Evolutionary conservation across 2,888 invertebrate species (phyloP).

Genomic region (Nezara viridula): DNA sequence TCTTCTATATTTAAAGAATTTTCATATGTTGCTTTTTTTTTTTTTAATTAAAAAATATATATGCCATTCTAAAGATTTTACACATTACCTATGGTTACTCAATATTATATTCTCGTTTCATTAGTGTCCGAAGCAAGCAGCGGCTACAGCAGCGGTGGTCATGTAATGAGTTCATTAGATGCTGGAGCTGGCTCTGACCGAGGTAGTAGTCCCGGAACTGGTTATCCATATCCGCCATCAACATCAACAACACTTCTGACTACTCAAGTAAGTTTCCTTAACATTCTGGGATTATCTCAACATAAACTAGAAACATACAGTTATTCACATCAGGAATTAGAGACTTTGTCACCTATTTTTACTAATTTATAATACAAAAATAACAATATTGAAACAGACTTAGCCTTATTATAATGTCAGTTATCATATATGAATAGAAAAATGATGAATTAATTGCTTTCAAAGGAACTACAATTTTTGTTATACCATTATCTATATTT

Average conservation of each 20-base stretch:
- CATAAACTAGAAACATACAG: not conserved
- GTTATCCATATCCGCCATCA: conserved; percentile 62
- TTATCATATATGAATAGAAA: not conserved
- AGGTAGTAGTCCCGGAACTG: conserved; percentile 61
- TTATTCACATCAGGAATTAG: not conserved
- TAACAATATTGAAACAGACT: not conserved
- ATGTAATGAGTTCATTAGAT: conserved; percentile 62
- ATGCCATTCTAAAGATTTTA: not conserved
- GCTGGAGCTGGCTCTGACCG: conserved; percentile 55
- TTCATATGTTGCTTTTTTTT: not conserved
- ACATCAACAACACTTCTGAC: conserved; percentile 65
- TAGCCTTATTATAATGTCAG: not conserved
- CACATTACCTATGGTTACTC: not conserved
- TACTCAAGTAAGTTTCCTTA: conserved; percentile 64
- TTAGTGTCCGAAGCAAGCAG: conserved; percentile 60
- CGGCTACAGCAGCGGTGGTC: conserved; percentile 58
- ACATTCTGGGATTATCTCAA: not conserved
- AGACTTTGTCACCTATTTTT: not conserved
- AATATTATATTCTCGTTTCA: not conserved
- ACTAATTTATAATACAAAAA: not conserved
- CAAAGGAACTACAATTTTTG: not conserved
- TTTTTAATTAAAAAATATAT: not conserved
- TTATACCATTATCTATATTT: not conserved
- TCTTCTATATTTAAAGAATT: not conserved
- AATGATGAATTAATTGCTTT: not conserved